Conservation (phyloP, 2,888 invertebrate genomes). For the Lasioglossum villosulum region DNA sequence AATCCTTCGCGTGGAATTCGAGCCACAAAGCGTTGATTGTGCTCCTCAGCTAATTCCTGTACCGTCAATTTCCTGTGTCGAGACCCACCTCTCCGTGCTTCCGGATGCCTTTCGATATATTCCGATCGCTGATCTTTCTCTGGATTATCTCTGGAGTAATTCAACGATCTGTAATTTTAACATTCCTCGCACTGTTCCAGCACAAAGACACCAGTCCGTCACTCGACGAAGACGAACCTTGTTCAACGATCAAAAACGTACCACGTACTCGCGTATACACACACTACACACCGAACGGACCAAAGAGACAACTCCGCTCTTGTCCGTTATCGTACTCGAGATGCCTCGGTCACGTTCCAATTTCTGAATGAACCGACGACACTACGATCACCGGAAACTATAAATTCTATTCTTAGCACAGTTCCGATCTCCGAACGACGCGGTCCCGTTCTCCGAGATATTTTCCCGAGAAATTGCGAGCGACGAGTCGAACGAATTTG, state of each 20-base stretch:
- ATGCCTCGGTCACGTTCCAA: constrained; percentile 20
- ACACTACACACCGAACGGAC: background rate
- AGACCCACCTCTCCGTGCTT: background rate
- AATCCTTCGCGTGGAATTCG: background rate
- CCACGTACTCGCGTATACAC: background rate
- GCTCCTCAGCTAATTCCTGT: background rate
- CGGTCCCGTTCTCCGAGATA: background rate
- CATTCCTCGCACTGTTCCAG: constrained; percentile 35
- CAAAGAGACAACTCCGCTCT: constrained; percentile 13
- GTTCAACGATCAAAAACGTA: constrained; percentile 35
- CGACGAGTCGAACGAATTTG: background rate
- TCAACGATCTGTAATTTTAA: background rate
- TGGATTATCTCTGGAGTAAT: background rate
- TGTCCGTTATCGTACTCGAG: constrained; percentile 25
- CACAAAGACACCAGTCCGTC: constrained; percentile 40
- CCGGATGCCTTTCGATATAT: background rate
- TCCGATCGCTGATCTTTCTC: background rate
- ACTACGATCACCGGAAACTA: background rate
- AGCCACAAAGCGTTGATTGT: constrained; percentile 16
- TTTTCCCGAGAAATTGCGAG: background rate
- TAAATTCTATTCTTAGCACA: background rate
- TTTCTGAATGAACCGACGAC: constrained; percentile 42
- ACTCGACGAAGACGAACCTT: constrained; percentile 30
- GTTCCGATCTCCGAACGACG: background rate
- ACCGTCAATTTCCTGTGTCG: background rate